Evolutionary conservation across 2,797 vertebrate genomes (phyloP).

Genomic region (Danio albolineatus): DNA sequence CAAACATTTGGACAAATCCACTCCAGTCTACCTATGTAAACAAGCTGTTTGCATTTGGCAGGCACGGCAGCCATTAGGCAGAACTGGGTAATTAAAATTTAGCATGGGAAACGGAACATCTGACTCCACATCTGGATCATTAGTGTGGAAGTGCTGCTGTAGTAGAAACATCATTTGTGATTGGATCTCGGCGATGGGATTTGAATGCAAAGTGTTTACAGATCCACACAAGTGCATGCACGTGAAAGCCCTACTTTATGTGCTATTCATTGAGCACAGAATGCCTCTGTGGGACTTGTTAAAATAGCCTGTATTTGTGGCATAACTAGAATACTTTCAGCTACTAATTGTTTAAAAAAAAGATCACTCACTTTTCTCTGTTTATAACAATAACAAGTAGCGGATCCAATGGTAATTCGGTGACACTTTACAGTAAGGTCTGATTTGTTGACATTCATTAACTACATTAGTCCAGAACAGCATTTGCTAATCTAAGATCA

Average conservation of each 20-base stretch:
- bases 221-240: constrained; percentile 25
- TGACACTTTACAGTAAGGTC: not conserved
- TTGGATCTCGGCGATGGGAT: constrained; percentile 23
- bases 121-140: constrained; percentile 43
- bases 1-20: not conserved
- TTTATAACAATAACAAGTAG: not conserved
- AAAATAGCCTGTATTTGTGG: not conserved
- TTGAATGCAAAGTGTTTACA: constrained; percentile 21
- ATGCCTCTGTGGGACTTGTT: not conserved
- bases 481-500: too few species aligned
- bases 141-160: constrained; percentile 24
- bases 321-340: not conserved
- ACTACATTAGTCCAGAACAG: not conserved
- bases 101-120: constrained; percentile 32
- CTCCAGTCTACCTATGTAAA: not conserved
- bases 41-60: constrained; percentile 33
- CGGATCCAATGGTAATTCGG: not conserved
- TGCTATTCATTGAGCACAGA: not conserved
- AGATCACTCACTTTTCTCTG: not conserved
- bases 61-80: constrained; percentile 6
- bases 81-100: constrained; percentile 33
- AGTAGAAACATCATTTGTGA: constrained; percentile 34
- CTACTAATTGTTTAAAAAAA: not conserved
- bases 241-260: not conserved
- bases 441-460: not conserved